Base-by-base conservation (phyloP, 2,797 vertebrate species). In the Halcyon smyrnensis region DNA sequence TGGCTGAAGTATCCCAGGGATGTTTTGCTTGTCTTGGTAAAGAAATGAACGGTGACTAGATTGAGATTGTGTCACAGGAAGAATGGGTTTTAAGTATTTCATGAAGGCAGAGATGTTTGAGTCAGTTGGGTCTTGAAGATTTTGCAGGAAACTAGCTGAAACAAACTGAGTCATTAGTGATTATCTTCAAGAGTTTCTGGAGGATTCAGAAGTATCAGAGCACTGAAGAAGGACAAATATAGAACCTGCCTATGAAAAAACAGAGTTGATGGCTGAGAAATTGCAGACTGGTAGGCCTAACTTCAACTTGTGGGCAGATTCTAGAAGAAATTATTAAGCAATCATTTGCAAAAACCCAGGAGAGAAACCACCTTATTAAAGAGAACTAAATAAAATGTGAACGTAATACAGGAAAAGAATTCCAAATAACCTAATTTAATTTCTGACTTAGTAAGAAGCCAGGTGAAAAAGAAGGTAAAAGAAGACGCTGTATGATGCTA, bases 141-240 rank as follows among this genome's bases (percentile, higher is more conserved):
- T 79, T 65, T 81, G 50, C 93, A 94, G 94, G 80, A 93, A 96
- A 94, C 25, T 50, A 67, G 37, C 53, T 84, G 85, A 93, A 87
- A 70, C 54, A 86, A 93, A 86, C 83, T 90, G 93, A 95, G 57
- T 95, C 90, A 95, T 93, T 94, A 84, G 69, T 76, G 74, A 96
- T 94, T 94, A 94, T 90, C 34, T 56, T 95, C 88, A 90, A 95
- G 94, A 71, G 83, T 71, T 84, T 90, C 69, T 57, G 67, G 88
- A 95, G 73, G 85, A 93, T 86, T 95, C 65, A 90, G 63, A 95
- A 95, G 83, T 56, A 89, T 34, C 65, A 93, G 63, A 85, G 53
- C 13, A 76, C 43, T 89, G 60, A 92, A 95, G 39, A 81, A 80
- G 65, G 80, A 95, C 85, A 95, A 95, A 96, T 90, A 90, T 89